These are phyloP conservation scores for Platyrinchus mystaceus DNA, from an alignment of 2,797 vertebrate genomes.

Conservation along the genomic window DNA sequence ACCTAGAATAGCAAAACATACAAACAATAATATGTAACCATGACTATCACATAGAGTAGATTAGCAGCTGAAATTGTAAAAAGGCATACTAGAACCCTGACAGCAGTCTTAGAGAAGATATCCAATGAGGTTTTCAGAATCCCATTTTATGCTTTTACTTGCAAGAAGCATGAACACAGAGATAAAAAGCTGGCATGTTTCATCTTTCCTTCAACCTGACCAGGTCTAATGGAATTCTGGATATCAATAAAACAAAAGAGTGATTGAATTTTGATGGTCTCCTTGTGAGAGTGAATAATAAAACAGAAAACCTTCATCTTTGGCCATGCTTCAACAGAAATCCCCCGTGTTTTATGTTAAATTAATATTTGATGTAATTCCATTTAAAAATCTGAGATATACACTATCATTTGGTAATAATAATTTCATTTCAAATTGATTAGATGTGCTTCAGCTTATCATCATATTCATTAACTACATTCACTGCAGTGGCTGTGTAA, in stretches of 20 bases:
- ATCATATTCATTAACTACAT: neutral
- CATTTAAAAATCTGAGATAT: neutral
- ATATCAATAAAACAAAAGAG: conserved; percentile 28
- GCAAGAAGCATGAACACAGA: conserved; percentile 9
- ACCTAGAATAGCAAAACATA: neutral
- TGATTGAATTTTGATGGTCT: neutral
- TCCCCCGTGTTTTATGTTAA: conserved; percentile 6
- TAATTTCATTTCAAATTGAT: conserved; percentile 2
- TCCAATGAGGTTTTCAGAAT: conserved; percentile 25
- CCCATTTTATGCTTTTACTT: conserved; percentile 13
- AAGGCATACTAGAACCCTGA: neutral
- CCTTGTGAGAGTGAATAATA: neutral
- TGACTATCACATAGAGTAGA: neutral
- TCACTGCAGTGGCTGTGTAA: neutral
- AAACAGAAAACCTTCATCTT: conserved; percentile 25
- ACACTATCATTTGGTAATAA: neutral
- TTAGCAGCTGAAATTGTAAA: conserved; percentile 15
- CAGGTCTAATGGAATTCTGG: neutral
- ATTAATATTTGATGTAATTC: neutral
- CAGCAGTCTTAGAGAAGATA: neutral
- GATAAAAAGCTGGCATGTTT: conserved; percentile 48
- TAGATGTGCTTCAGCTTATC: conserved; percentile 3
- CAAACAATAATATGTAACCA: neutral
- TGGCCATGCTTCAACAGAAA: neutral
- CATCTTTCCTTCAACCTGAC: conserved; percentile 1